Evolutionary conservation across 2,888 invertebrate genomes (phyloP).

Genomic region (Orchestes rusci): DNA sequence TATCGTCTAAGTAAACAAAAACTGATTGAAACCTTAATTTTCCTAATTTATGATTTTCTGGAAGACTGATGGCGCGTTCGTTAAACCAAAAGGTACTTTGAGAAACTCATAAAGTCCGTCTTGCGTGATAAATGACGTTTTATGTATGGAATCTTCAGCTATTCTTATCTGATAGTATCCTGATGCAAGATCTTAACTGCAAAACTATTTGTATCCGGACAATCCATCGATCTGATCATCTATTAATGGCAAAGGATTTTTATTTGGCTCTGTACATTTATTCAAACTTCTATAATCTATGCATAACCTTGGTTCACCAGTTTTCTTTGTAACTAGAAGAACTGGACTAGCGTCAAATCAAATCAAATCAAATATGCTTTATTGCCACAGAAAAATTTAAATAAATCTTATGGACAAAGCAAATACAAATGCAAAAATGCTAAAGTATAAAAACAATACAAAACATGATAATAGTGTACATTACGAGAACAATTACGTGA

Average conservation of each 20-base stretch:
- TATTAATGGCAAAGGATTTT: slow-evolving; percentile 23
- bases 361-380: no score
- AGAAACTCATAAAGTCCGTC: slow-evolving; percentile 23
- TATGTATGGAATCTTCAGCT: slow-evolving; percentile 17
- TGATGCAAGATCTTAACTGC: slow-evolving; percentile 21
- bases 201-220: slow-evolving; percentile 21
- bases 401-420: no score
- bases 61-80: slow-evolving; percentile 24
- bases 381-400: no score
- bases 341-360: no score
- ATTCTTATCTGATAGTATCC: slow-evolving; percentile 26
- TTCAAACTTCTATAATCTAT: slow-evolving; percentile 25
- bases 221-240: slow-evolving; percentile 23
- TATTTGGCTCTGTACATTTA: slow-evolving; percentile 19
- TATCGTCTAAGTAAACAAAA: no score
- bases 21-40: no score
- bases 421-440: no score
- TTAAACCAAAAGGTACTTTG: slow-evolving; percentile 22
- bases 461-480: no score
- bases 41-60: no score
- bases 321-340: slow-evolving; percentile 26
- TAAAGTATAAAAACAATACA: no score
- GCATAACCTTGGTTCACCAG: slow-evolving; percentile 25
- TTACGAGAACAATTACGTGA: no score
- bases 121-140: slow-evolving; percentile 24